Percentiles rank a stretch among this genome's conserved stretches.
Conservation (phyloP, 2,113 vertebrate species). For the Petrocephalus zakoni region DNA sequence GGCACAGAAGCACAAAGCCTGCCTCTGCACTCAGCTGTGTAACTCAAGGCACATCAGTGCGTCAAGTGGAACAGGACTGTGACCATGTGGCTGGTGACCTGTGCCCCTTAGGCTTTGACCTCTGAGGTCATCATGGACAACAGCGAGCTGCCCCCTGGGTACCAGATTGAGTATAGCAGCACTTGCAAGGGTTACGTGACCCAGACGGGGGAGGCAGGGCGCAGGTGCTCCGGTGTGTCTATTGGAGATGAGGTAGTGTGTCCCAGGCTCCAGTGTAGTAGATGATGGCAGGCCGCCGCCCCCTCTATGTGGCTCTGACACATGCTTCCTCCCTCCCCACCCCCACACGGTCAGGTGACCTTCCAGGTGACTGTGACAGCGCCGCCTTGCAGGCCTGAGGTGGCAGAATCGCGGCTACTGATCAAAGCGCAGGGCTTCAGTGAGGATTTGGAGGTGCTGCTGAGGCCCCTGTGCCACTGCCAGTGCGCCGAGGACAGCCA, state of each 20-base stretch:
- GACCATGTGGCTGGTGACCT: background rate
- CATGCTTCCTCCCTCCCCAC: background rate
- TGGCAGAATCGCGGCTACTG: background rate
- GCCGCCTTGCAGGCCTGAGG: background rate
- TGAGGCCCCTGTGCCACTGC: slow-evolving; percentile 29
- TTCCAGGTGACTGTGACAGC: slow-evolving; percentile 30
- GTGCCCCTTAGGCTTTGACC: slow-evolving; percentile 19
- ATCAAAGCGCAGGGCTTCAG: slow-evolving; percentile 27
- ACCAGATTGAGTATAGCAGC: slow-evolving; percentile 22
- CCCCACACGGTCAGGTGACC: slow-evolving; percentile 23
- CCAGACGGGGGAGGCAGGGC: slow-evolving; percentile 17
- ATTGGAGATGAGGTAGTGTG: slow-evolving; percentile 18
- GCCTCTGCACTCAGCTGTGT: background rate
- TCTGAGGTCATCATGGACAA: slow-evolving; percentile 40
- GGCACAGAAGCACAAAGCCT: background rate
- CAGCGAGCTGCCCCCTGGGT: slow-evolving; percentile 18
- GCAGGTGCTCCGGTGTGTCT: slow-evolving; percentile 29
- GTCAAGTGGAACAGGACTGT: too few relatives aligned
- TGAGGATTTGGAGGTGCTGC: slow-evolving; percentile 24
- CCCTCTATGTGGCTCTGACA: background rate
- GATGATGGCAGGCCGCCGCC: background rate
- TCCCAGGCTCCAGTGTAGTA: background rate
- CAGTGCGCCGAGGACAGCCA: slow-evolving; percentile 3
- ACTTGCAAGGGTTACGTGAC: slow-evolving; percentile 22
- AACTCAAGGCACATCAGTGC: background rate